Evolutionary conservation across 2,113 vertebrate genomes (phyloP).

Genomic region (Nannospalax galili): DNA sequence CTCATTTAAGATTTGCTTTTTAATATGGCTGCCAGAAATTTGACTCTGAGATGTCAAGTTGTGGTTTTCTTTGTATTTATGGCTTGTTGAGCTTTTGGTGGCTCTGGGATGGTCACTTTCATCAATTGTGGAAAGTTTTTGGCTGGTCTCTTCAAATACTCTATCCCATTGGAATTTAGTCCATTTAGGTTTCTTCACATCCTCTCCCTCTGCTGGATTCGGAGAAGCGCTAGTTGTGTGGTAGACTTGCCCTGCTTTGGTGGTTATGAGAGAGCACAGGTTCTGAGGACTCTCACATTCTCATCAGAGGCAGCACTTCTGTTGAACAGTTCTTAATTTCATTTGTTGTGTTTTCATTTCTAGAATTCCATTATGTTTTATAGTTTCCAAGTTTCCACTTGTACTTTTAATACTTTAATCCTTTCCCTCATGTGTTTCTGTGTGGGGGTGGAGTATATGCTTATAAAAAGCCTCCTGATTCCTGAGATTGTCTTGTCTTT

Average conservation of each 20-base stretch:
- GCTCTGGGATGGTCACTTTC: not conserved
- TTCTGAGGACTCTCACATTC: not conserved
- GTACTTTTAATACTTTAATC: constrained; percentile 12
- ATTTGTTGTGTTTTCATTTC: constrained; percentile 19
- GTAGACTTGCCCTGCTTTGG: not conserved
- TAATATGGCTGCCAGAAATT: constrained; percentile 8
- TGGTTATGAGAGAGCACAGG: not conserved
- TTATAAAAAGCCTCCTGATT: not conserved
- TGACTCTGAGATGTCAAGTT: not conserved
- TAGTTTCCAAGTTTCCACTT: not conserved
- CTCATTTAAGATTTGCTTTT: constrained; percentile 32
- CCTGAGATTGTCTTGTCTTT: not conserved
- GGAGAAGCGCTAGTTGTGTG: not conserved
- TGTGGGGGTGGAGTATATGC: not conserved
- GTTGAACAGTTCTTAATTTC: constrained; percentile 1
- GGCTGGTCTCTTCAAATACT: constrained; percentile 11
- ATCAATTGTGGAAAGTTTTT: constrained; percentile 49
- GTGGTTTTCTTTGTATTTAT: constrained; percentile 45
- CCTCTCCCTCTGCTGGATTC: not conserved
- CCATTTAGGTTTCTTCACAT: not conserved
- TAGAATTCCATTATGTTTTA: not conserved
- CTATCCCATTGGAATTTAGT: not conserved
- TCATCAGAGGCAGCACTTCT: not conserved
- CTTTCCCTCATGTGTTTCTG: not conserved
- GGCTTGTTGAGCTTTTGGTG: constrained; percentile 16